Evolutionary conservation across 2,888 invertebrate species (phyloP).

Genomic region (Leucania comma): DNA sequence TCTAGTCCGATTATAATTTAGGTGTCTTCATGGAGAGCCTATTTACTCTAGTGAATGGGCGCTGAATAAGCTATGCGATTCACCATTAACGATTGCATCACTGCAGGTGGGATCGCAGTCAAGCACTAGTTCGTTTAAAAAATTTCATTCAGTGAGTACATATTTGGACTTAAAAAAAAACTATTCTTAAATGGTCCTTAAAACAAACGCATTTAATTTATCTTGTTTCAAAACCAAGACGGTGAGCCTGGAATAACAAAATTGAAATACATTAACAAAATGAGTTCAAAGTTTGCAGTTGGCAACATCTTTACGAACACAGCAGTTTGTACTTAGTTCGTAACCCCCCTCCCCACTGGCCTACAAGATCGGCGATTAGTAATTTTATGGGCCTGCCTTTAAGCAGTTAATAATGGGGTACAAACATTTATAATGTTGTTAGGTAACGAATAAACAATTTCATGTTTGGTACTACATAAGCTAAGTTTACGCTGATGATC

Average conservation of each 20-base stretch:
- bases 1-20: too few species aligned
- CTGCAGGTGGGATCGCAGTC: too few species aligned
- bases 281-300: slow-evolving; percentile 46
- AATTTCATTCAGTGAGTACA: not conserved
- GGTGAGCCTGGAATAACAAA: slow-evolving; percentile 2
- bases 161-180: too few species aligned
- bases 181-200: not conserved
- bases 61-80: too few species aligned
- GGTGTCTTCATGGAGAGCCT: too few species aligned
- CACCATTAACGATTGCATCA: too few species aligned
- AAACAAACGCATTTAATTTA: not conserved
- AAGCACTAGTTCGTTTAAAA: too few species aligned
- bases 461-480: slow-evolving; percentile 3
- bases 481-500: slow-evolving; percentile 4
- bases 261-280: slow-evolving; percentile 50
- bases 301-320: slow-evolving; percentile 40
- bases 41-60: too few species aligned
- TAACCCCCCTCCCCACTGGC: slow-evolving; percentile 20
- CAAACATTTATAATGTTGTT: slow-evolving; percentile 30
- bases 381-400: slow-evolving; percentile 43
- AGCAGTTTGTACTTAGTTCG: slow-evolving; percentile 50
- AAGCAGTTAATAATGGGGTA: slow-evolving; percentile 36
- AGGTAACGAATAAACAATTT: slow-evolving; percentile 17
- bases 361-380: slow-evolving; percentile 47
- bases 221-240: slow-evolving; percentile 9